These are phyloP conservation scores for Anolis apletophallus DNA, from an alignment of 2,797 vertebrate genomes.

Conservation along the genomic window DNA sequence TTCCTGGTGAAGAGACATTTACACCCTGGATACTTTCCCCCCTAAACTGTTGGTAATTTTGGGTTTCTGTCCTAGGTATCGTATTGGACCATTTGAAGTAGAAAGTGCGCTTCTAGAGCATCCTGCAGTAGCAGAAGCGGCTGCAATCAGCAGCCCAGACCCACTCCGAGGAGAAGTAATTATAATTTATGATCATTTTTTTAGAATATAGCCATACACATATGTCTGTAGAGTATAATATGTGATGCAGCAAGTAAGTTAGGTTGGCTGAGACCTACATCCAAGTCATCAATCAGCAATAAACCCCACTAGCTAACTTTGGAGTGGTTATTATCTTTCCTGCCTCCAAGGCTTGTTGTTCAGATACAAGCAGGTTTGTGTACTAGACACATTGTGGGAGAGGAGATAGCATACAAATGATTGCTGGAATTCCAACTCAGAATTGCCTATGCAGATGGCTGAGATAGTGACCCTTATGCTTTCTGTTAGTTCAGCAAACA, in stretches of 20 bases:
- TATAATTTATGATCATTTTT: not conserved
- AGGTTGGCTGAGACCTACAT: too few relatives aligned
- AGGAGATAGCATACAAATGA: not conserved
- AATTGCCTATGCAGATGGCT: too few relatives aligned
- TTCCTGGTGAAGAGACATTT: not conserved
- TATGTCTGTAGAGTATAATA: too few relatives aligned
- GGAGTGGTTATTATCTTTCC: not conserved
- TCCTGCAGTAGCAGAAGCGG: conserved; percentile 84
- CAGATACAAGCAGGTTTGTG: not conserved
- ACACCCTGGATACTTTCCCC: not conserved
- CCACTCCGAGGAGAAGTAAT: conserved; percentile 85
- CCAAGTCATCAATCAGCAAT: not conserved
- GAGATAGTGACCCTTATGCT: too few relatives aligned
- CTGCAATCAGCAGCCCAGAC: conserved; percentile 87
- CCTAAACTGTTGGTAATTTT: not conserved
- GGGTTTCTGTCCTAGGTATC: conserved; percentile 75
- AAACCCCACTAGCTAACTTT: not conserved
- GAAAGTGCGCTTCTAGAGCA: conserved; percentile 86
- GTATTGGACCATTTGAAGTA: conserved; percentile 87
- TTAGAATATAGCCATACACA: too few relatives aligned
- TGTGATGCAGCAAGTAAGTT: not conserved
- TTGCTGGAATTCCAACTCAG: too few relatives aligned
- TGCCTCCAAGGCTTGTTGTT: not conserved
- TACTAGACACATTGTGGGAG: too few relatives aligned
- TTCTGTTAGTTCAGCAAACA: too few relatives aligned